These are phyloP conservation scores for Capitulum mitella DNA, from an alignment of 2,888 invertebrate species.

Conservation along the genomic window DNA sequence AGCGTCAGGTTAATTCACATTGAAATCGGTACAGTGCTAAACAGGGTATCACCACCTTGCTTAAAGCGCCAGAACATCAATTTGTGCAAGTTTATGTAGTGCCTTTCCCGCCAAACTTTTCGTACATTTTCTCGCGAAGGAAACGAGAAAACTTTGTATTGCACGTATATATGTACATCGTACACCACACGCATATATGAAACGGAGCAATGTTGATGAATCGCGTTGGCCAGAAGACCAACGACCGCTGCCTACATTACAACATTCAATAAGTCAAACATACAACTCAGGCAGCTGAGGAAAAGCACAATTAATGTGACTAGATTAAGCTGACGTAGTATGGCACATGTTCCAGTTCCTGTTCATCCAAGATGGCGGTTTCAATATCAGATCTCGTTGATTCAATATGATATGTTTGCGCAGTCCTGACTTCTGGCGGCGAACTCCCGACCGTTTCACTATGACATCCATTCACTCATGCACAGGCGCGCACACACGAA, in stretches of 20 bases:
- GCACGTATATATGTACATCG: constrained; percentile 20
- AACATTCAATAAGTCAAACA: constrained; percentile 3
- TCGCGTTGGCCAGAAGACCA: background rate
- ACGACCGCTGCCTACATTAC: background rate
- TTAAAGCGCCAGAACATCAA: too few species aligned
- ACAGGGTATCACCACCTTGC: too few species aligned
- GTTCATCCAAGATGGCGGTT: background rate
- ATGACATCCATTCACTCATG: background rate
- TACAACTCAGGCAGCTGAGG: background rate
- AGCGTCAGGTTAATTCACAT: too few species aligned
- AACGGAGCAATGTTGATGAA: background rate
- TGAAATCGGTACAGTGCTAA: too few species aligned
- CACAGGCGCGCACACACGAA: background rate
- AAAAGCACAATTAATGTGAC: background rate
- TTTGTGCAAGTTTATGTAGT: too few species aligned
- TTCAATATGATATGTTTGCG: constrained; percentile 6
- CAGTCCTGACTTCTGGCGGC: background rate
- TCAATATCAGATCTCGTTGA: background rate
- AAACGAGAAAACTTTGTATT: background rate
- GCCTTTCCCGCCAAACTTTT: too few species aligned
- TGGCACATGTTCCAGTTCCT: background rate
- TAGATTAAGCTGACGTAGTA: constrained; percentile 19
- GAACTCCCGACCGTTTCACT: background rate
- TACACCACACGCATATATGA: constrained; percentile 22
- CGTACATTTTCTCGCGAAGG: too few species aligned